phyloP scores from a whole-genome alignment of 2,888 invertebrate genomes.

The Serripes groenlandicus region DNA sequence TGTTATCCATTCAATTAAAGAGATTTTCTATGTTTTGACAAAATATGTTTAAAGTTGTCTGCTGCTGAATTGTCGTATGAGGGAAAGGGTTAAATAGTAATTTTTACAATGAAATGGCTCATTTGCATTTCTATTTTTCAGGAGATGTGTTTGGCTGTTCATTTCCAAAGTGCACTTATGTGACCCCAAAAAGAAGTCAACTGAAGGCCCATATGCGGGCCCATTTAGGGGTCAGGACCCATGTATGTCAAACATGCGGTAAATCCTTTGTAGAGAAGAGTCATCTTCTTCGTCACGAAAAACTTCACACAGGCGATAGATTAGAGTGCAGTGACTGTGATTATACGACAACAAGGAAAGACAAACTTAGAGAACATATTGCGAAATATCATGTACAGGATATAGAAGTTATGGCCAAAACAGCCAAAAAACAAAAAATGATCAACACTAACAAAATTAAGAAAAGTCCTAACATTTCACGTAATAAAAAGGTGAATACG shows the following conservation, averaged over 20 bases:
- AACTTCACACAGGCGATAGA: conserved; percentile 90
- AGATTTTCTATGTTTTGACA: too few species aligned
- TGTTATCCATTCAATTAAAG: background rate
- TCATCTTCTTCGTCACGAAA: conserved; percentile 90
- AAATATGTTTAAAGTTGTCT: too few species aligned
- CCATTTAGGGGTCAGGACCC: conserved; percentile 88
- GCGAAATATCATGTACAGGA: conserved; percentile 87
- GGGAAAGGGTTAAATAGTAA: too few species aligned
- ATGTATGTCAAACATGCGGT: conserved; percentile 89
- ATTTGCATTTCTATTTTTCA: conserved; percentile 57
- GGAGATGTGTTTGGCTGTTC: conserved; percentile 90
- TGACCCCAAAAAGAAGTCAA: conserved; percentile 90
- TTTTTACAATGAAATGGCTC: too few species aligned
- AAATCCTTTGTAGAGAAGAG: conserved; percentile 90
- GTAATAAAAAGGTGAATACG: conserved; percentile 9
- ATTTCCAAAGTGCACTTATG: conserved; percentile 89
- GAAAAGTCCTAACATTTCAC: conserved; percentile 20
- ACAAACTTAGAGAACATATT: conserved; percentile 89
- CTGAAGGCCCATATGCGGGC: conserved; percentile 90
- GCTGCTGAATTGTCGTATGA: too few species aligned
- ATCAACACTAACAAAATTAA: conserved; percentile 41
- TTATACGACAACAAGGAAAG: conserved; percentile 90
- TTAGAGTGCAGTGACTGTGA: conserved; percentile 90
- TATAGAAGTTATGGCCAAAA: conserved; percentile 50
- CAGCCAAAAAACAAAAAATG: conserved; percentile 52